phyloP scores from a whole-genome alignment of 2,797 vertebrate species.

The Pseudochirops corinnae region DNA sequence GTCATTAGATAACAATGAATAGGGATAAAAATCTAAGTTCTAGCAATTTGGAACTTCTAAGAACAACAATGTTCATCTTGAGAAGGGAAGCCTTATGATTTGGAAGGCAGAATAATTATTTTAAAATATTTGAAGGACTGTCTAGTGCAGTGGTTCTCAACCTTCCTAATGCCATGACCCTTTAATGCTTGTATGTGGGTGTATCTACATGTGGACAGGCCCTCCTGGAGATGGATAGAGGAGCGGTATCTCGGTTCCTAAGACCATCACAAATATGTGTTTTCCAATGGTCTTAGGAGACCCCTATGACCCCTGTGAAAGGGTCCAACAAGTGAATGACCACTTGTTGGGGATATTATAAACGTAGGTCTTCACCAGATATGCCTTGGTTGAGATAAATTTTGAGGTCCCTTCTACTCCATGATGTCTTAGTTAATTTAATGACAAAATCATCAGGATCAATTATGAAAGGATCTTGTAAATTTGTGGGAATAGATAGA shows the following conservation, averaged over 20 bases:
- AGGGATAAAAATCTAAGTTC: background rate
- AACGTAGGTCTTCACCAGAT: background rate
- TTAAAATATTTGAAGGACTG: background rate
- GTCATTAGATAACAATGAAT: background rate
- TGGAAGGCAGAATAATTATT: background rate
- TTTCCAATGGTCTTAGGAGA: no score
- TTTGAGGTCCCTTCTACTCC: background rate
- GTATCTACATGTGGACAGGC: no score
- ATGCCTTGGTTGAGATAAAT: background rate
- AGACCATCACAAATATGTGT: no score
- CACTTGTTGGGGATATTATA: background rate
- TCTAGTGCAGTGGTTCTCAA: background rate
- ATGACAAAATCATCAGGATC: slow-evolving; percentile 9
- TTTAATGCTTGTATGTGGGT: no score
- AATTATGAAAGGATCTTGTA: background rate
- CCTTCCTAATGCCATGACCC: no score
- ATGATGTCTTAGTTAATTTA: background rate
- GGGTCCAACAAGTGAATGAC: background rate
- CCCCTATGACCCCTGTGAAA: no score
- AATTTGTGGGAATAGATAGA: slow-evolving; percentile 4
- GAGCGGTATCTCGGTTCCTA: no score
- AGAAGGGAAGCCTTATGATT: background rate
- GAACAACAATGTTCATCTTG: background rate
- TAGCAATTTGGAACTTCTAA: background rate
- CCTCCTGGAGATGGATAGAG: no score